Conservation (phyloP, 2,113 vertebrate genomes). For the Coturnix japonica region DNA sequence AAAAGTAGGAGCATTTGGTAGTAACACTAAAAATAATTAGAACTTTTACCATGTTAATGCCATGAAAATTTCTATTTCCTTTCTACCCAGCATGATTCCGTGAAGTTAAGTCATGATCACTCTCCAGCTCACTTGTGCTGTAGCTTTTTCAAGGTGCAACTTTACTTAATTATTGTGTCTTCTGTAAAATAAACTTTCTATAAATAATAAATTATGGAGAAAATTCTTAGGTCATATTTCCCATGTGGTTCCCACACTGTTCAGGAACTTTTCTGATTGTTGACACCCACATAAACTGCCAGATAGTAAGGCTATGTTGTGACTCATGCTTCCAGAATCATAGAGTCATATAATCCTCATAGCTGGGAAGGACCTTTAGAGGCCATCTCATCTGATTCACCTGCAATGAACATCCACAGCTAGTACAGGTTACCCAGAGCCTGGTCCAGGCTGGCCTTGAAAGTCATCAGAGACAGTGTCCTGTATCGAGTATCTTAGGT, state of each 20-base stretch:
- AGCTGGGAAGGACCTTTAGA: too few relatives aligned
- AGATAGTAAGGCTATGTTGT: not conserved
- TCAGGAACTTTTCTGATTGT: not conserved
- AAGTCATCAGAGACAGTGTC: too few relatives aligned
- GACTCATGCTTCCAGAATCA: not conserved
- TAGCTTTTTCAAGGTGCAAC: not conserved
- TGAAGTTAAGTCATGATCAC: not conserved
- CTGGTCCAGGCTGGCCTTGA: too few relatives aligned
- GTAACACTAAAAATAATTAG: not conserved
- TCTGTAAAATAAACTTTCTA: not conserved
- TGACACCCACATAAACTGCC: not conserved
- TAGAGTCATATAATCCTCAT: too few relatives aligned
- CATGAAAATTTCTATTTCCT: not conserved
- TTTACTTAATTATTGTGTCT: not conserved
- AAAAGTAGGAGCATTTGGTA: not conserved
- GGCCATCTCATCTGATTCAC: too few relatives aligned
- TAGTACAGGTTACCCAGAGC: too few relatives aligned
- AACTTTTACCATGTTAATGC: not conserved
- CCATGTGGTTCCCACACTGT: not conserved
- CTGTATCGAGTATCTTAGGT: not conserved
- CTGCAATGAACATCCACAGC: too few relatives aligned
- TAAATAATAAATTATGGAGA: not conserved
- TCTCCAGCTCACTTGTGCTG: not conserved
- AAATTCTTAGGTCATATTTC: not conserved
- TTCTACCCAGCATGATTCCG: not conserved